Evolutionary conservation across 2,113 vertebrate genomes (phyloP).

Genomic region (Lanius ludovicianus): DNA sequence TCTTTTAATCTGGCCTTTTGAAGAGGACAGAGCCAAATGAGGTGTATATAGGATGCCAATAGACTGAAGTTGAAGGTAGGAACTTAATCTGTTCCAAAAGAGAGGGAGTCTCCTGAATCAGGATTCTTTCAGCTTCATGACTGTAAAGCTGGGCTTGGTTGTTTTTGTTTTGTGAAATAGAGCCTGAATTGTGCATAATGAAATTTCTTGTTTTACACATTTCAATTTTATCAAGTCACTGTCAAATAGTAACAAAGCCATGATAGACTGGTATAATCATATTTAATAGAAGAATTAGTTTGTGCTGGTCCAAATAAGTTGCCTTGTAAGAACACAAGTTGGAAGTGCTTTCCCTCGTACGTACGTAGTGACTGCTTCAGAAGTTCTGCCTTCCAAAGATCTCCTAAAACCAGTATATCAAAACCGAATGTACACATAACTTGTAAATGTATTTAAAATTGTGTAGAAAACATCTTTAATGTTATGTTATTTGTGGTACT

Average conservation of each 20-base stretch:
- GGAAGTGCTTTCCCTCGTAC: constrained; percentile 77
- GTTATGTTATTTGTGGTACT: constrained; percentile 84
- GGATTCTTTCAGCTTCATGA: constrained; percentile 58
- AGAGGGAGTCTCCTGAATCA: constrained; percentile 54
- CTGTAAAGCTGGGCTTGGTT: constrained; percentile 21
- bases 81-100: constrained; percentile 42
- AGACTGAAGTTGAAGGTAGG: constrained; percentile 41
- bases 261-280: constrained; percentile 79
- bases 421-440: constrained; percentile 78
- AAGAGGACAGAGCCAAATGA: constrained; percentile 28
- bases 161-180: constrained; percentile 35
- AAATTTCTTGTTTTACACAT: constrained; percentile 64
- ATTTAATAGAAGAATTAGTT: constrained; percentile 74
- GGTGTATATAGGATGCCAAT: not conserved
- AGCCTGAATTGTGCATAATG: constrained; percentile 69
- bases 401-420: constrained; percentile 62
- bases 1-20: constrained; percentile 28
- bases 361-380: constrained; percentile 74
- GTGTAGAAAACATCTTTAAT: constrained; percentile 77
- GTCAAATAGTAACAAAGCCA: constrained; percentile 74
- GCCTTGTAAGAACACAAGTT: constrained; percentile 77
- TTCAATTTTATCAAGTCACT: constrained; percentile 74
- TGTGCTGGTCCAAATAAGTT: constrained; percentile 79
- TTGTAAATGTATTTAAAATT: constrained; percentile 78
- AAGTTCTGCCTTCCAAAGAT: constrained; percentile 77